These are phyloP conservation scores for Myiagra hebetior DNA, from an alignment of 2,113 vertebrate genomes.

Conservation along the genomic window DNA sequence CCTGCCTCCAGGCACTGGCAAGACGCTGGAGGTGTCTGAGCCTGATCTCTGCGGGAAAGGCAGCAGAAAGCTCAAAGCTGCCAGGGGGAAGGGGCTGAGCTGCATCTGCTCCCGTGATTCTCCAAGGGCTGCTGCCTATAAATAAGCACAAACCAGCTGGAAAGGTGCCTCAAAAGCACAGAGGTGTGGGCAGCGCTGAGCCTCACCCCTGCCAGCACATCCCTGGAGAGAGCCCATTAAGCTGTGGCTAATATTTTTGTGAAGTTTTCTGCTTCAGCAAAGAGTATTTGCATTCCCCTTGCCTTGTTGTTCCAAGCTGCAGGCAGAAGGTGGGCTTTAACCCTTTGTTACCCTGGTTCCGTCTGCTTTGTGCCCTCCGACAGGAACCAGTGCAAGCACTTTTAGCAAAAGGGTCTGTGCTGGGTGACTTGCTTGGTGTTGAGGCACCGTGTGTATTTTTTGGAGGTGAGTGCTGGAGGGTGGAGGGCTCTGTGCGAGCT, in stretches of 20 bases:
- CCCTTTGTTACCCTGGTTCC: neutral
- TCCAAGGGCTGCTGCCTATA: neutral
- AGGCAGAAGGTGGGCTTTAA: neutral
- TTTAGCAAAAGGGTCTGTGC: neutral
- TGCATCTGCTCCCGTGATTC: neutral
- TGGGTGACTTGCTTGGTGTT: neutral
- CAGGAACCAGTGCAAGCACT: neutral
- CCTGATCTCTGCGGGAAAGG: neutral
- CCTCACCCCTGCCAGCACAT: neutral
- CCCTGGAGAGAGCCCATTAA: neutral
- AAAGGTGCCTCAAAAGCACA: neutral
- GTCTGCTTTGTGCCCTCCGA: fast-evolving
- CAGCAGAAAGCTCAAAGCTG: neutral
- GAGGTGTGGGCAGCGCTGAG: neutral
- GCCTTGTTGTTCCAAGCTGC: neutral
- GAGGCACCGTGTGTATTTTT: neutral
- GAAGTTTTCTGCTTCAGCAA: neutral
- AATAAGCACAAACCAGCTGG: neutral
- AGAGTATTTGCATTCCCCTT: neutral
- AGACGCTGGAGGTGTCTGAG: neutral
- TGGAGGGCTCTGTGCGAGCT: neutral
- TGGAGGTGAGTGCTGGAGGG: neutral
- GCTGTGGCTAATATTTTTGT: neutral
- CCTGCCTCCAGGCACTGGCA: fast-evolving
- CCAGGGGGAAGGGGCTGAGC: neutral